Evolutionary conservation across 2,797 vertebrate species (phyloP), one percentile per base, ranked within the genome.

Genomic region (Anisognathus igniventris): DNA sequence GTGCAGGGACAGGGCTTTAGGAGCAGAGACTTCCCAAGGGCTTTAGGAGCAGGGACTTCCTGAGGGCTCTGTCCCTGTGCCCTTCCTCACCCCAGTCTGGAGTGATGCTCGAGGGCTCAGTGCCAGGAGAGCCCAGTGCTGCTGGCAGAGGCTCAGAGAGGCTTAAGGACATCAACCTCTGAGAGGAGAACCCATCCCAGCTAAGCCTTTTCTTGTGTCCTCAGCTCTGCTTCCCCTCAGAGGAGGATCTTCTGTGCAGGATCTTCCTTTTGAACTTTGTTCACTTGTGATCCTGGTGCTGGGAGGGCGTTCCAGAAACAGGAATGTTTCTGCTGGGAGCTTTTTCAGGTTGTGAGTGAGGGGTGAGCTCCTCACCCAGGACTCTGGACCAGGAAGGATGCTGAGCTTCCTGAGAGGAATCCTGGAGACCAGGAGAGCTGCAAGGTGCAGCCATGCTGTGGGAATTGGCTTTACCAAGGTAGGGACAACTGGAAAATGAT

Each of bases 81-180:
- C 45, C 50, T 50, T 22, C 48, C 60, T 50, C 5, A 5, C 24
- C 48, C 4, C 0, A 1, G 10, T 2, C 48, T 14, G 28, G 22
- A 6, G 33, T 3, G 66, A 33, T 30, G 1, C 66, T 81, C 2
- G 0, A 3, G 70, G 81, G 31, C 14, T 1, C 3, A 0, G 48
- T 54, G 45, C 28, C 8, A 10, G 62, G 24, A 51, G 81, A n/a
- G 2, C 18, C 18, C 2, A 0, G 14, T 23, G 48, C 40, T 3
- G 0, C 65, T 51, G 27, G 22, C 20, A 15, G 58, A 23, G 19
- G 20, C 75, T 74, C 15, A 0, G 42, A 35, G 57, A 71, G 58
- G 45, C 64, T 70, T 60, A 39, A 2, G 4, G 7, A 27, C 67
- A 16, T 27, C 1, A 3, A 9, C 22, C 47, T 51, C 7, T 30